Base-by-base conservation (phyloP, 2,113 vertebrate species). In the Atlantisia rogersi region DNA sequence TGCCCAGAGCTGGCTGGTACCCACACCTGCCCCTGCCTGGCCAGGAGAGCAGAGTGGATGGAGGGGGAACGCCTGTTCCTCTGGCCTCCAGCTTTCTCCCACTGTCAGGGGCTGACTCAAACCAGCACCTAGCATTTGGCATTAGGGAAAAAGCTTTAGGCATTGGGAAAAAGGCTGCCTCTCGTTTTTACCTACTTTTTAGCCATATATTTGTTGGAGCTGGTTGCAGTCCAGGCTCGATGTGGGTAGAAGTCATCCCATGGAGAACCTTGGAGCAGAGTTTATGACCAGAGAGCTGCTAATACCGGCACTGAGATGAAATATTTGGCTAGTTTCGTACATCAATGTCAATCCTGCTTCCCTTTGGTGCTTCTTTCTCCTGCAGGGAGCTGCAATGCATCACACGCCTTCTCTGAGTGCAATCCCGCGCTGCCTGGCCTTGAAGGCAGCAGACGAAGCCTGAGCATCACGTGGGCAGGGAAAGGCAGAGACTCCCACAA, bases 241-340 rank as follows among this genome's bases (percentile, higher is more conserved):
- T 24, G 4, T 26, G 10, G 0, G 1, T 0, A 39, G 69, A 76
- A 76, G 35, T 22, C 7, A 0, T 59, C 53, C 88, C 58, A 7
- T 2, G 9, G 32, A 64, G 35, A 82, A 5, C 40, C 26, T 56
- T 46, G 2, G 13, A 37, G 19, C 42, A 25, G 52, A 67, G 42
- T 60, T 10, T 71, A 70, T 2, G 1, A 19, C 19, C 6, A 25
- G 46, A 42, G 52, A 82, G 56, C 68, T 59, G 73, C 59, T 70
- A 10, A 46, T 70, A 31, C 7, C 64, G 68, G 52, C 60, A 75
- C 19, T 40, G 9, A n/a, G 81, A 74, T 67, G 59, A 74, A 88
- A 62, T 0, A 21, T 46, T 63, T 39, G 32, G n/a, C 2, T 4
- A 55, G 64, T 58, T 74, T 8, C 10, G 10, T 17, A 10, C 16